These are phyloP conservation scores for Drosophila serrata DNA, from an alignment of 1,140 invertebrate species.

Conservation along the genomic window DNA sequence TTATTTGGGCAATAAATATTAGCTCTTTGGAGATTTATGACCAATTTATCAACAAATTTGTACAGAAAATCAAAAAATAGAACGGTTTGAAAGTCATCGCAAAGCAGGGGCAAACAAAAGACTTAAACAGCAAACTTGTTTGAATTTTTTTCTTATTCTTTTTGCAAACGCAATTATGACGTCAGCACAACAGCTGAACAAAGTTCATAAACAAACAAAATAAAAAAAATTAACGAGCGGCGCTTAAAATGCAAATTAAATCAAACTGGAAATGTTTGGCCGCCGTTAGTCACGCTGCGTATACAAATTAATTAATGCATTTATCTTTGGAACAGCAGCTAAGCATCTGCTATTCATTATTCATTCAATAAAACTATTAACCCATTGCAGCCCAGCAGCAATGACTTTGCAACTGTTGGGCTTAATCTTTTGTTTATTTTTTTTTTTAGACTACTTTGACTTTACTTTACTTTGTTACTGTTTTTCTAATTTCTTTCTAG, in stretches of 20 bases:
- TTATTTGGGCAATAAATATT: slow-evolving; percentile 3
- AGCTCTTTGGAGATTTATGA: not conserved
- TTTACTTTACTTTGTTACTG: slow-evolving; percentile 15
- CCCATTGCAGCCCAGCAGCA: slow-evolving; percentile 18
- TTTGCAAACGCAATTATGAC: slow-evolving; percentile 43
- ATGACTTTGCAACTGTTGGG: slow-evolving; percentile 51
- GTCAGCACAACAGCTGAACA: slow-evolving; percentile 49
- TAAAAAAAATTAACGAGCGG: slow-evolving; percentile 44
- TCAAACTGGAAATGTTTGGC: slow-evolving; percentile 44
- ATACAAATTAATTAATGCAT: slow-evolving; percentile 43
- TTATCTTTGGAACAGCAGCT: slow-evolving; percentile 20
- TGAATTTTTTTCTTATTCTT: not conserved
- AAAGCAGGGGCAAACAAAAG: slow-evolving; percentile 55
- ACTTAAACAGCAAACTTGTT: slow-evolving; percentile 72
- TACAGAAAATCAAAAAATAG: not conserved
- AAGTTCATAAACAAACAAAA: slow-evolving; percentile 42
- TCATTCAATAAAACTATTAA: slow-evolving; percentile 43
- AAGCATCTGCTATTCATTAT: slow-evolving; percentile 19
- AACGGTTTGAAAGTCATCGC: slow-evolving; percentile 25
- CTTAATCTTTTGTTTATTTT: not conserved
- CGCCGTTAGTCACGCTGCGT: slow-evolving; percentile 25
- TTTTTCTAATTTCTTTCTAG: slow-evolving; percentile 17
- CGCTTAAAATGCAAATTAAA: slow-evolving; percentile 66
- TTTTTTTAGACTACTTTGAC: not conserved
- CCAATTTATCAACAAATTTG: not conserved